phyloP scores from a whole-genome alignment of 2,113 vertebrate genomes.

The Cinclus cinclus region DNA sequence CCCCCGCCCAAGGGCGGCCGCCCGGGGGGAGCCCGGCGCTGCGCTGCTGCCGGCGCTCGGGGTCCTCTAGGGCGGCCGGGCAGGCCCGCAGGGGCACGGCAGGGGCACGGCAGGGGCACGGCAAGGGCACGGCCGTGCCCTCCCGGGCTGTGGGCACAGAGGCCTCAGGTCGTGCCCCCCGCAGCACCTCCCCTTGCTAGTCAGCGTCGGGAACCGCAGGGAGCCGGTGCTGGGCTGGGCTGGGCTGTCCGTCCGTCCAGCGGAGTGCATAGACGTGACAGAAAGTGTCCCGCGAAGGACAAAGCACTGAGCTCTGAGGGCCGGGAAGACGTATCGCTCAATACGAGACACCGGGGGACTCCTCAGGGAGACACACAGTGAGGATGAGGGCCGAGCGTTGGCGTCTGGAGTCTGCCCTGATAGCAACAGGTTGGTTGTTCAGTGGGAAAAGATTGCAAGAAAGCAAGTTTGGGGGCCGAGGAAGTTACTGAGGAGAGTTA shows the following conservation, averaged over 20 bases:
- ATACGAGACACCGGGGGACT: not conserved
- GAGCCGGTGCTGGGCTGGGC: rapidly evolving
- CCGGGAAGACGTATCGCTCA: rapidly evolving
- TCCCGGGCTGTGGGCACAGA: not conserved
- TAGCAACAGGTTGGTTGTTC: not conserved
- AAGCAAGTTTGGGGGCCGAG: not conserved
- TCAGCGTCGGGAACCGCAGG: rapidly evolving
- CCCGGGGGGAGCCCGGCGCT: too few species aligned
- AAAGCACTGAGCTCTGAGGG: too few species aligned
- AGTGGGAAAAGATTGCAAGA: not conserved
- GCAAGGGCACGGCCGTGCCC: not conserved
- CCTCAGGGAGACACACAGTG: too few species aligned
- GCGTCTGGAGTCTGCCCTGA: not conserved
- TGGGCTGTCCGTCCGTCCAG: too few species aligned
- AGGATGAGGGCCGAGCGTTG: rapidly evolving
- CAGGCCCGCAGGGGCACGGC: not conserved
- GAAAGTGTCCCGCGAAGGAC: not conserved
- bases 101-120: too few species aligned
- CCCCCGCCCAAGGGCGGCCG: not conserved
- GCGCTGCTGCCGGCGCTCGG: not conserved
- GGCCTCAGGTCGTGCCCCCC: not conserved
- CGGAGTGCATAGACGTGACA: rapidly evolving
- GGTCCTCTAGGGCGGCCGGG: not conserved
- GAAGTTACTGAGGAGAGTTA: not conserved
- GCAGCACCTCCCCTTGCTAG: rapidly evolving